These are phyloP conservation scores for Microctenopoma stevenorrisi DNA, from an alignment of 2,797 vertebrate genomes.

Conservation along the genomic window DNA sequence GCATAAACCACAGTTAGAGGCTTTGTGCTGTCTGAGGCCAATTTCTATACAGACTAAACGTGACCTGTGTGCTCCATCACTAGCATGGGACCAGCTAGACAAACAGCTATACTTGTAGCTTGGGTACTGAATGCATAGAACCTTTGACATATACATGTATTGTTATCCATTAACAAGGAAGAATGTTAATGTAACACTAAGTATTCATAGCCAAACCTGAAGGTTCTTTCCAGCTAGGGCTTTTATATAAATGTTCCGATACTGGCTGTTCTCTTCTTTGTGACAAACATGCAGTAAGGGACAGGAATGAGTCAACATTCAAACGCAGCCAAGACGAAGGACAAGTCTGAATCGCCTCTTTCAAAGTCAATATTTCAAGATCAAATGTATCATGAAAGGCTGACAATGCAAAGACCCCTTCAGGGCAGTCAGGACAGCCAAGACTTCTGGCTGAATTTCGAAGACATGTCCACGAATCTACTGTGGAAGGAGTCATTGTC, in stretches of 20 bases:
- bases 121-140: background rate
- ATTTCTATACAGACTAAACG: conserved; percentile 20
- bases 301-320: conserved; percentile 10
- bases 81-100: conserved; percentile 1
- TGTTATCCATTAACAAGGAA: conserved; percentile 1
- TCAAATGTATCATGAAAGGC: conserved; percentile 8
- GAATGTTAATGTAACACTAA: background rate
- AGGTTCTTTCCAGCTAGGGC: background rate
- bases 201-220: conserved; percentile 7
- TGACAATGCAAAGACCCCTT: conserved; percentile 4
- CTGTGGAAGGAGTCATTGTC: no score
- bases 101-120: conserved; percentile 10
- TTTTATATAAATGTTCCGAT: background rate
- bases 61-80: conserved; percentile 31
- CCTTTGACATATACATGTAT: background rate
- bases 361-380: conserved; percentile 32
- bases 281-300: background rate
- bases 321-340: conserved; percentile 25
- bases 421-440: background rate
- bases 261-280: background rate
- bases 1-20: conserved; percentile 22
- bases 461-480: background rate
- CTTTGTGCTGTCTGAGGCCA: conserved; percentile 9
- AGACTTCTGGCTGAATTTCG: conserved; percentile 9
- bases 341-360: conserved; percentile 24